Base-by-base conservation (phyloP, 2,888 invertebrate species). In the Phaedon cochleariae region DNA sequence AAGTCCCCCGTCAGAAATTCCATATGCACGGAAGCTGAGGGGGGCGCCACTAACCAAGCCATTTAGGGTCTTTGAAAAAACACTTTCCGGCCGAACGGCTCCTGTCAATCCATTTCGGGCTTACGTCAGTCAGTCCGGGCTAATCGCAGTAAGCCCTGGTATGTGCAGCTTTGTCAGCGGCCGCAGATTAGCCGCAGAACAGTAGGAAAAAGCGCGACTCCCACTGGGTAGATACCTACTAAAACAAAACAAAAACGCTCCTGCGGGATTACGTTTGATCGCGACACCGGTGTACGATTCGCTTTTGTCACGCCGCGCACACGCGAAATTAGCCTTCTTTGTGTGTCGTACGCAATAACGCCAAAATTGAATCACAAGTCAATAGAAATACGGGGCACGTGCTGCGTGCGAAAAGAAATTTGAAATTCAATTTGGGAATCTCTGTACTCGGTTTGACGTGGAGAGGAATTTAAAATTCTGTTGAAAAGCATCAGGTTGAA, bases 301-400 rank as follows among this genome's bases (percentile, higher is more conserved):
- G 70, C 74, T 73, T 73, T 74, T 73, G 73, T 74, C 69, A 66
- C 60, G 59, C 60, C 59, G 61, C 63, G 55, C 57, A 62, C 66
- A 48, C 74, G 62, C 73, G 64, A 75, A 77, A 79, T 78, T 79
- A 77, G 76, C 76, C 69, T 59, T 73, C 73, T 76, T 77, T 78
- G 76, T 77, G 70, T 72, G 59, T 52, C 70, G 65, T 70, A 73
- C 70, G 71, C 70, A 68, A 41, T 41, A 41, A 41, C 65, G 61
- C 70, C 64, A 73, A 68, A 79, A 79, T 78, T 75, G 77, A 79
- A 78, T 78, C 77, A 76, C 75, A 75, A 76, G 74, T 74, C 77
- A 74, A 77, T 77, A 75, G 75, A 76, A 77, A 79, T 75, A 72
- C 74, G 51, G 20, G 65, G 72, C 72, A 72, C 72, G 72, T 70